These are phyloP conservation scores for Opisthocomus hoazin DNA, from an alignment of 2,113 vertebrate genomes.

Conservation along the genomic window DNA sequence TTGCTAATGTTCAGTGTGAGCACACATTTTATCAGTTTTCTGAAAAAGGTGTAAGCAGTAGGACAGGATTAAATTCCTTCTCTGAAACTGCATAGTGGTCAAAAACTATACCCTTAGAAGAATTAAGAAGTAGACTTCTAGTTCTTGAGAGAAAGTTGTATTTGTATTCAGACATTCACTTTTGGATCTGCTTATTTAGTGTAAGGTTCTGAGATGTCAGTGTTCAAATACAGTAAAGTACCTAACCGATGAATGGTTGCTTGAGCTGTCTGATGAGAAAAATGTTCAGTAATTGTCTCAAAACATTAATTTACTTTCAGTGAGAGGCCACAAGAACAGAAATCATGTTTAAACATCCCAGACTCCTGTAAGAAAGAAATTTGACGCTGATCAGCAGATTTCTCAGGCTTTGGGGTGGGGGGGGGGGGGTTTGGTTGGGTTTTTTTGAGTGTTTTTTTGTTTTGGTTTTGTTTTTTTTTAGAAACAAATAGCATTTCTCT, in stretches of 20 bases:
- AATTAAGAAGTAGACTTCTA: background rate
- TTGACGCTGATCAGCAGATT: background rate
- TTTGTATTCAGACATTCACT: background rate
- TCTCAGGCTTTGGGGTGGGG: background rate
- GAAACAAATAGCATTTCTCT: background rate
- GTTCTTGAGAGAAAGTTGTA: background rate
- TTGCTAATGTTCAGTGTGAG: conserved; percentile 4
- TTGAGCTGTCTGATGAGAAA: background rate
- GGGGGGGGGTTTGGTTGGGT: too few species aligned
- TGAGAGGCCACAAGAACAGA: background rate
- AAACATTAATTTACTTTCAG: background rate
- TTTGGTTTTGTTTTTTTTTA: background rate
- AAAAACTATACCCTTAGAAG: background rate
- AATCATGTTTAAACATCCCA: background rate
- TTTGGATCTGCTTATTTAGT: background rate
- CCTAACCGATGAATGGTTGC: background rate
- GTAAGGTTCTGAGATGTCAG: background rate
- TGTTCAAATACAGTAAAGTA: background rate
- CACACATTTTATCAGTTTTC: conserved; percentile 19
- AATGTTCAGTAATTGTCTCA: background rate
- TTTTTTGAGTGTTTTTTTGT: too few species aligned
- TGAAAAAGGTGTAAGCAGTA: conserved; percentile 12
- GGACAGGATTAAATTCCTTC: conserved; percentile 18
- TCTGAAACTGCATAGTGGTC: background rate
- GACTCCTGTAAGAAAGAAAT: background rate